phyloP scores from a whole-genome alignment of 2,888 invertebrate genomes.

The Thera obeliscata region DNA sequence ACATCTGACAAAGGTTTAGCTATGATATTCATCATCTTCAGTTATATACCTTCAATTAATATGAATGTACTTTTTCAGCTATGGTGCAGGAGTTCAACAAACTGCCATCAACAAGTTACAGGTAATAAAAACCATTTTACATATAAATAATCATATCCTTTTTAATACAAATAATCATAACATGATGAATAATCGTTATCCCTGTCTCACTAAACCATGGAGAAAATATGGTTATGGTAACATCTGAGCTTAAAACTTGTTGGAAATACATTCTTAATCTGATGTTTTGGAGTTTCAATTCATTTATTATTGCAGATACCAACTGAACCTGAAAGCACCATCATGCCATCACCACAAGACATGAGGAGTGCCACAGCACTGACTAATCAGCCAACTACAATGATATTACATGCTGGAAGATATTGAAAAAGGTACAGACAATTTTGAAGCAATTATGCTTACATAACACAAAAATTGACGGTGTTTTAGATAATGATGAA shows the following conservation, averaged over 20 bases:
- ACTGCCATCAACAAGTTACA: neutral
- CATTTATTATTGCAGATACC: neutral
- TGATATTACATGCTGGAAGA: neutral
- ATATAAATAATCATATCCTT: no score
- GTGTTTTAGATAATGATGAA: slow-evolving; percentile 54
- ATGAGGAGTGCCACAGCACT: no score
- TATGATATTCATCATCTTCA: neutral
- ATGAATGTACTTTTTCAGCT: neutral
- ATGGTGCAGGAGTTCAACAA: neutral
- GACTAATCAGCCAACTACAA: neutral
- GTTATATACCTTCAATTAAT: neutral
- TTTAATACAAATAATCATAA: neutral
- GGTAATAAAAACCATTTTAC: neutral
- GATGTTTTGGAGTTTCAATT: neutral
- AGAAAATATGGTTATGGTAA: slow-evolving; percentile 70
- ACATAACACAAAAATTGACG: no score
- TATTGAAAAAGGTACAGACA: neutral
- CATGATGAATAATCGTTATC: slow-evolving; percentile 70
- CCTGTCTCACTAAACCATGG: slow-evolving; percentile 69
- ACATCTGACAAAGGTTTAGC: slow-evolving; percentile 48
- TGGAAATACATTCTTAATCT: neutral
- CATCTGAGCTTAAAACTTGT: slow-evolving; percentile 46
- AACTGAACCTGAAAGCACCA: neutral
- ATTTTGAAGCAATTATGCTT: no score
- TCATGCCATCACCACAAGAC: no score